Percentiles rank a stretch among this genome's conserved stretches.
phyloP scores from a whole-genome alignment of 1,140 invertebrate genomes.

The Apocrypta bakeri region DNA sequence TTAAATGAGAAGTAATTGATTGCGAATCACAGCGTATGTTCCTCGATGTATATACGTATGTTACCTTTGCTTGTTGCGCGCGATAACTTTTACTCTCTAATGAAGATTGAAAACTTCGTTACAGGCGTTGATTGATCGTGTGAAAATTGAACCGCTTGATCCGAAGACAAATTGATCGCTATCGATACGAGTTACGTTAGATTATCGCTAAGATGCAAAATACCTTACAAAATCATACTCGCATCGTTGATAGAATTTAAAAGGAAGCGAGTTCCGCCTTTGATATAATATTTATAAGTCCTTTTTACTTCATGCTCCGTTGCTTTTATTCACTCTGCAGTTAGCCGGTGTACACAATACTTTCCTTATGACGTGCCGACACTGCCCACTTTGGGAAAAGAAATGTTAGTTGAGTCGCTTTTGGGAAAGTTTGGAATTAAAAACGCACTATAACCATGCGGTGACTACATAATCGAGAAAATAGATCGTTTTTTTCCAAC shows the following conservation, averaged over 20 bases:
- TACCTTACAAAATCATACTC: too few relatives aligned
- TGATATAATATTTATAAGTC: neutral
- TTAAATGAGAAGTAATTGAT: conserved; percentile 20
- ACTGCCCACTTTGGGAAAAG: neutral
- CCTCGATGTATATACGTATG: neutral
- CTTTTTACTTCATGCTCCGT: neutral
- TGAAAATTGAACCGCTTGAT: neutral
- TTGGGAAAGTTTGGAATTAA: neutral
- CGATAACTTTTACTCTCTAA: conserved; percentile 31
- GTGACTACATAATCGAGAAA: neutral
- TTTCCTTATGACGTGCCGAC: neutral
- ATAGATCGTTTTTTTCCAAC: neutral
- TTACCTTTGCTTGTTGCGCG: neutral
- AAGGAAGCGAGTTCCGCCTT: too few relatives aligned
- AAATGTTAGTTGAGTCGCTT: neutral
- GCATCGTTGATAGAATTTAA: too few relatives aligned
- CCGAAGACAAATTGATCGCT: conserved; percentile 8
- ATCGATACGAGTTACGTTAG: neutral
- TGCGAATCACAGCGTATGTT: neutral
- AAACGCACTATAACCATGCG: too few relatives aligned
- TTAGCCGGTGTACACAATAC: neutral
- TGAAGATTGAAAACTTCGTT: conserved; percentile 42
- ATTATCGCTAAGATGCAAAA: neutral
- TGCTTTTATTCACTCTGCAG: neutral
- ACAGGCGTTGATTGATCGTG: conserved; percentile 31